Base-by-base conservation (phyloP, 2,888 invertebrate genomes). In the Calliphora vomitoria region DNA sequence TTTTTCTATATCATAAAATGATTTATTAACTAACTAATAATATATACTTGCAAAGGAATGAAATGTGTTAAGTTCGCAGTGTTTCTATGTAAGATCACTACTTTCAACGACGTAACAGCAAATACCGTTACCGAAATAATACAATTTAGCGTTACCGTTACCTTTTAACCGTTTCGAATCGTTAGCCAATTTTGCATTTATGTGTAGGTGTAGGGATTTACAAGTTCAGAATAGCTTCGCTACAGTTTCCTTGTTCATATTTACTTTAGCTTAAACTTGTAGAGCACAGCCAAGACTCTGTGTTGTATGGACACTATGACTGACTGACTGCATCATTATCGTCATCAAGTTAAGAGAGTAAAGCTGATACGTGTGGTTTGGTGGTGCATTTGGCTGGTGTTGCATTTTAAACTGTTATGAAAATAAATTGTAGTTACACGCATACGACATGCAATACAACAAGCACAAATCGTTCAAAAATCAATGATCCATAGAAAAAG, bases 401-500 rank as follows among this genome's bases (percentile, higher is more conserved):
- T 79, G 74, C 64, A 66, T 74, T 64, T 79, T 79, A 82, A 87
- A 82, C 82, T 78, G 69, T 79, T 85, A 79, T 79, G 82, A 86
- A 91, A 92, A 91, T 92, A 92, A 92, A 91, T 91, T 93, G 91
- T 92, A 90, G 91, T 90, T 91, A 92, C 92, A 92, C 91, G 92
- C 93, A 93, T 90, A 90, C 90, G 90, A 92, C 91, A 92, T 82
- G 69, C 68, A 69, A 55, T 58, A 75, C 60, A 82, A 84, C 81
- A 78, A 76, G 82, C 82, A 74, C 62, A 85, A 85, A 85, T 87
- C 82, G 85, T 85, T 79, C 75, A 87, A 50, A 78, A 82, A 78
- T 85, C 85, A 87, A 84, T 71, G 81, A 85, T 85, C 75, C 38
- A 13, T 13, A 64, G 31, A 55, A 47, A 78, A 62, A 74, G 44